These are phyloP conservation scores for Sitta europaea DNA, from an alignment of 2,113 vertebrate species.

Conservation along the genomic window DNA sequence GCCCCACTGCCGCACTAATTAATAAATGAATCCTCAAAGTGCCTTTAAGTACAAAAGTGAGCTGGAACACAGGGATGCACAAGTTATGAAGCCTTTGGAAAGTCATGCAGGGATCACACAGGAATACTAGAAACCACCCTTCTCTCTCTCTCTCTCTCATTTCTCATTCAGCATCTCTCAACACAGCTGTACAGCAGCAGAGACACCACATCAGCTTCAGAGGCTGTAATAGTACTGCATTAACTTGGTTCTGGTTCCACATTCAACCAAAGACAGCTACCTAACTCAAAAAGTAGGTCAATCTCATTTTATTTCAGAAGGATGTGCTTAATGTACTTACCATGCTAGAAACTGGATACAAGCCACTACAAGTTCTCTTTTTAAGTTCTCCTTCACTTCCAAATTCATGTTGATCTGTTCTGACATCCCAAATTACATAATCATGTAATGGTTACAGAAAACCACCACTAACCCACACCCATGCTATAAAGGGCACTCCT, in stretches of 20 bases:
- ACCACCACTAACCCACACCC: neutral
- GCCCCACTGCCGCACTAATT: neutral
- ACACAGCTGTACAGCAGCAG: neutral
- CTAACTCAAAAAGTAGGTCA: neutral
- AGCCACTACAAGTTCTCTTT: neutral
- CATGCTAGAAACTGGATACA: neutral
- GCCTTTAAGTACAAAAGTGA: neutral
- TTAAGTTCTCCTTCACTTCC: neutral
- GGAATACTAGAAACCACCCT: neutral
- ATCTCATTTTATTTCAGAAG: neutral
- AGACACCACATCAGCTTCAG: neutral
- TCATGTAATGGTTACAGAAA: neutral
- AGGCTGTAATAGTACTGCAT: neutral
- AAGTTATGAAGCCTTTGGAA: neutral
- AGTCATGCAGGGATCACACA: neutral
- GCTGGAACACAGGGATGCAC: neutral
- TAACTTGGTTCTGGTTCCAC: neutral
- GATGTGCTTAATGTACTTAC: neutral
- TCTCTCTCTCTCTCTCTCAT: neutral
- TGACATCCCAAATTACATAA: slow-evolving; percentile 24
- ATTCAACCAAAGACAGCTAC: neutral
- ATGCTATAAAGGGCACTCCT: neutral
- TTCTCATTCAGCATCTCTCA: neutral
- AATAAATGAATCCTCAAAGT: neutral
- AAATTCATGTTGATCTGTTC: slow-evolving; percentile 13